Evolutionary conservation across 2,888 invertebrate species (phyloP), one percentile per base, ranked within the genome.

Genomic region (Drosophila siamana): DNA sequence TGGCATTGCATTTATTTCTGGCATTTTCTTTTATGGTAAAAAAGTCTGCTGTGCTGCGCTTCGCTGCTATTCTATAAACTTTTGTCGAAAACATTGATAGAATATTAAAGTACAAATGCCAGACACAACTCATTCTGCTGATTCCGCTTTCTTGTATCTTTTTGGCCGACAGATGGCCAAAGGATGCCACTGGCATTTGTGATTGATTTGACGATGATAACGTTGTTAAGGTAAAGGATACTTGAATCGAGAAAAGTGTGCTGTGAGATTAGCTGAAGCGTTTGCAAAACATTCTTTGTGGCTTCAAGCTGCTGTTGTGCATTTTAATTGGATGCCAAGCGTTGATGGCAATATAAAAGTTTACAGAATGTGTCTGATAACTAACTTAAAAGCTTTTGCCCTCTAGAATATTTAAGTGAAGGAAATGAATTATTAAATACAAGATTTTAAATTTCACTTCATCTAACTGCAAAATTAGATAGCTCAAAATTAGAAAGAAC

Each of bases 1-100:
- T 52, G 38, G 15, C 30, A 43, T 76, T 63, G 26, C 40, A 64
- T 41, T 40, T 46, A 33, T 44, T 24, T 36, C 4, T 4, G 36
- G 24, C 7, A 1, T 46, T 7, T 15, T 38, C 13, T 13, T 44
- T 11, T 11, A 9, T 40, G 38, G 8, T 28, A 33, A 40, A 26
- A 51, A 15, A 24, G 8, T 30, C 13, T 38, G 2, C 8, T 22
- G n/a, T n/a, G n/a, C n/a, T n/a, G n/a, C 19, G 19, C 19, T n/a
- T n/a, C n/a, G n/a, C n/a, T n/a, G 11, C 4, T 33, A 50, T 50
- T 50, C 41, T 30, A 40, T 59, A 30, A 50, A 11, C 7, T 44
- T 44, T 9, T 56, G 26, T 19, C 2, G 28, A 28, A 43, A 54
- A 43, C 54, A 54, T 28, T 28, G 8, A 38, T 26, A 16, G 55